Base-by-base conservation (phyloP, 2,888 invertebrate species). In the Erebia epiphron region DNA sequence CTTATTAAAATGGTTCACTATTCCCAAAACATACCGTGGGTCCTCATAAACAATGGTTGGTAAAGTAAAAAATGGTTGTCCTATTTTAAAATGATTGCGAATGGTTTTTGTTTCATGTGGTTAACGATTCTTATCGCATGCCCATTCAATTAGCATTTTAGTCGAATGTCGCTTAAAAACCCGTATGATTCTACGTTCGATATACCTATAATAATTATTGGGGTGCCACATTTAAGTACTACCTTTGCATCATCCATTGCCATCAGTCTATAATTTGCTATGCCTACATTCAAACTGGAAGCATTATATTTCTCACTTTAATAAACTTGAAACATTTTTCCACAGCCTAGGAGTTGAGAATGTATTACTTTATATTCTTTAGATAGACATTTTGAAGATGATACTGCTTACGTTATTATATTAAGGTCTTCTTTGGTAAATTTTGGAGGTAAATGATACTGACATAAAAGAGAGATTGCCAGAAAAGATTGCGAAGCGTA, bases 1-100 rank as follows among this genome's bases (percentile, higher is more conserved):
- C 14, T 50, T n/a, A 83, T 83, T 67, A 72, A 69, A 50, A 41
- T 75, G 80, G 7, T 35, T 7, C 81, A 77, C 77, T 78, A 77
- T 83, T 80, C 75, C 80, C 78, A 76, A 77, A 77, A 77, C 35
- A 35, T 35, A 35, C 35, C 7, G 35, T 35, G 35, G 35, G 7
- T 35, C 35, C 35, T 35, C 35, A 35, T 35, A 35, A 35, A 35
- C 35, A 7, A 35, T 35, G 7, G 35, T 35, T 35, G 35, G 7
- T 35, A 35, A 7, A 35, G 35, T 35, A 35, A 35, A 35, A 35
- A 35, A 5, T 35, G 35, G 35, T 35, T 7, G 35, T 35, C 35
- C 35, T 35, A 35, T 35, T 35, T 35, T 35, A 35, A 35, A 5
- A 35, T 35, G 35, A 35, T 35, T 1, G 7, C 35, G 7, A 5